These are phyloP conservation scores for Rhopalosiphum padi DNA, from an alignment of 1,140 invertebrate species.

Conservation along the genomic window DNA sequence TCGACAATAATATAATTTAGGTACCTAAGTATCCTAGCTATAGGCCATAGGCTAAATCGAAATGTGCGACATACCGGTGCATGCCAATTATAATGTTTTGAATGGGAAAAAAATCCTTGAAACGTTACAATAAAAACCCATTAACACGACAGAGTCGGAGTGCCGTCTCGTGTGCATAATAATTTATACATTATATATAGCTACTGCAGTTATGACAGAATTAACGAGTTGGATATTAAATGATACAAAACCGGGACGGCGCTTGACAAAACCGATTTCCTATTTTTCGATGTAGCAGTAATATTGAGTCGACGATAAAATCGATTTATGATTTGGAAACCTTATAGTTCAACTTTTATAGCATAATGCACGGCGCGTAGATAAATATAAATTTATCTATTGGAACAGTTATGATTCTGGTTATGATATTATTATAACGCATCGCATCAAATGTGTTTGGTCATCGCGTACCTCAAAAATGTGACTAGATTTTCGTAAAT, in stretches of 20 bases:
- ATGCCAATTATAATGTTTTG: background rate
- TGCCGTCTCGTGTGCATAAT: background rate
- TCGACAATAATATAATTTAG: background rate
- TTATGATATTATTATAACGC: too few species aligned
- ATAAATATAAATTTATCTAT: background rate
- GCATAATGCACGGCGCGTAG: background rate
- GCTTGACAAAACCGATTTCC: too few species aligned
- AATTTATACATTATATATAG: background rate
- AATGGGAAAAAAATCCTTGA: background rate
- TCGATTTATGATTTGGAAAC: too few species aligned
- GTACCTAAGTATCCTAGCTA: background rate
- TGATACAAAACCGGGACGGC: background rate
- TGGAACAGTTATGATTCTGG: background rate
- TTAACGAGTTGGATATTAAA: background rate
- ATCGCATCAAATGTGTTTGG: background rate
- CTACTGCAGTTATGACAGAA: background rate
- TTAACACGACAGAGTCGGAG: background rate
- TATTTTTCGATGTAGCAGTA: background rate
- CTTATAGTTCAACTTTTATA: too few species aligned
- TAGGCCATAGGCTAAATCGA: background rate
- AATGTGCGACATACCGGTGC: background rate
- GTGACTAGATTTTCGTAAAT: background rate
- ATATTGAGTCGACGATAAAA: too few species aligned
- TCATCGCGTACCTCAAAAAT: background rate
- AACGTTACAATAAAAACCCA: background rate